Conservation (phyloP, 2,888 invertebrate species). For the Amaurobius ferox region DNA sequence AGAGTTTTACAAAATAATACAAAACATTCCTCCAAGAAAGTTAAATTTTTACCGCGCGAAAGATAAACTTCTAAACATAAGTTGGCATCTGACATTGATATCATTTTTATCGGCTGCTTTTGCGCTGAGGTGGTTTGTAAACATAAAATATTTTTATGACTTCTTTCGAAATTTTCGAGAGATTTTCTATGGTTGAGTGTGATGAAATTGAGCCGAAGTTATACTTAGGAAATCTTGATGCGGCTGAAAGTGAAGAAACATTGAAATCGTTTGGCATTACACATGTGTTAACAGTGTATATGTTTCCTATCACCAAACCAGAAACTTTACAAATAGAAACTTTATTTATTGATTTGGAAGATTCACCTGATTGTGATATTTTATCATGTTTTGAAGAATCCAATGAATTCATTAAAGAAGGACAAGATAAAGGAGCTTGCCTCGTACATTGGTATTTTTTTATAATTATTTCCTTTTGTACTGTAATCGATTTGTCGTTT, state of each 20-base stretch:
- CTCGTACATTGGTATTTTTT: slow-evolving; percentile 89
- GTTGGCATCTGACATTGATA: too few species aligned
- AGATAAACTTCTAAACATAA: too few species aligned
- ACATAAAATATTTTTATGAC: slow-evolving; percentile 39
- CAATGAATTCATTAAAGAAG: slow-evolving; percentile 78
- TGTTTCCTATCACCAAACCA: slow-evolving; percentile 58
- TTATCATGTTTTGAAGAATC: slow-evolving; percentile 63
- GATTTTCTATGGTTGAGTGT: slow-evolving; percentile 67
- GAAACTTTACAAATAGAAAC: slow-evolving; percentile 44
- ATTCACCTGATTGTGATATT: slow-evolving; percentile 57
- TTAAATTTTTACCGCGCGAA: too few species aligned
- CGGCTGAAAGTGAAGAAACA: slow-evolving; percentile 64
- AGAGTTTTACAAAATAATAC: too few species aligned
- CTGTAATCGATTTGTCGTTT: too few species aligned
- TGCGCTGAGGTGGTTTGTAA: slow-evolving; percentile 5
- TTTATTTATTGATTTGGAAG: slow-evolving; percentile 65
- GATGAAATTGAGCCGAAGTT: slow-evolving; percentile 70
- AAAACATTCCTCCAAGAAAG: too few species aligned
- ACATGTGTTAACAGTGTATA: slow-evolving; percentile 65
- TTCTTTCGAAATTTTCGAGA: slow-evolving; percentile 66
- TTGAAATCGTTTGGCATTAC: slow-evolving; percentile 63
- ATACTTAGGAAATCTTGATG: slow-evolving; percentile 58
- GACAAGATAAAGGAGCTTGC: slow-evolving; percentile 83
- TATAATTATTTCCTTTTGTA: too few species aligned
- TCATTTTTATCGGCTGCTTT: slow-evolving; percentile 15